Evolutionary conservation across 2,888 invertebrate species (phyloP), one percentile per base, ranked within the genome.

Genomic region (Scrobipalpa costella): DNA sequence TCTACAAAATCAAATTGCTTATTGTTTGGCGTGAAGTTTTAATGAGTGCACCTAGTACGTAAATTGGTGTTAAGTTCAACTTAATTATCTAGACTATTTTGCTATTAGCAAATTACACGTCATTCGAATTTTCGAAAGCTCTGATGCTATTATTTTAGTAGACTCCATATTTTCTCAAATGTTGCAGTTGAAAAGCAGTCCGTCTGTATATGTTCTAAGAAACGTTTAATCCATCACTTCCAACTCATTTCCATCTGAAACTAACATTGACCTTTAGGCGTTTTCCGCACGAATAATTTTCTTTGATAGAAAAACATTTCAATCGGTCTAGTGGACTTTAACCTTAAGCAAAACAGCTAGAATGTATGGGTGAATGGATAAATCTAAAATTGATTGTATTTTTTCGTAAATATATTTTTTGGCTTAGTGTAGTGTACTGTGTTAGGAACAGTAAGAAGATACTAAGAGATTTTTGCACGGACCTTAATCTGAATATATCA

Each of bases 221-320:
- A 49, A 49, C 0, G 21, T 49, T 1, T 52, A 27, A 52, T 21
- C 19, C 2, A 21, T 52, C 13, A 52, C 13, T 52, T 21, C 50
- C 50, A 52, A 52, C 21, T 52, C 19, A 21, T 52, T 52, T 21
- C 5, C 21, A 21, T 55, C 7, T 33, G 27, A 15, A 15, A 11
- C 27, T 27, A n/a, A 52, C 55, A 55, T 55, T 55, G 55, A 55
- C 33, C 55, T 55, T 55, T 55, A 5, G 8, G 55, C 34, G 17
- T 55, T 55, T 55, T 33, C n/a, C 55, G 55, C 55, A 55, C 55
- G 55, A 55, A 9, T 13, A 7, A 49, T 49, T 49, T 8, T 5
- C 15, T 55, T 55, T 55, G 55, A 55, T n/a, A 55, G 34, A 55
- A 55, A 34, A 34, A 15, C 55, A 15, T 55, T 55, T 33, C 11